Conservation (phyloP, 2,113 vertebrate species). For the Nycticorax nycticorax region DNA sequence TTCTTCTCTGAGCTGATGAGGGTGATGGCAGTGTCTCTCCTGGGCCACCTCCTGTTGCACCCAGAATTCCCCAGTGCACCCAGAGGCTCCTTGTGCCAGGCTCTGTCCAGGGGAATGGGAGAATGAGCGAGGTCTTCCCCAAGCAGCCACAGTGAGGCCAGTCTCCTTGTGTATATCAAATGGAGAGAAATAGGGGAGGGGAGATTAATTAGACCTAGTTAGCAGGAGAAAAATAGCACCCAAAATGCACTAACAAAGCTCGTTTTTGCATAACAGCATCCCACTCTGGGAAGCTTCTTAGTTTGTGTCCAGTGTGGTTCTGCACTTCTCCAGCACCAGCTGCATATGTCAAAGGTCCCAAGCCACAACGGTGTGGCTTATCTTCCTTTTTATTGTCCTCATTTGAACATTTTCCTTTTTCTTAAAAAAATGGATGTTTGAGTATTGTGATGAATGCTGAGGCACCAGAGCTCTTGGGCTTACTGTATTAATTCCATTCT, state of each 20-base stretch:
- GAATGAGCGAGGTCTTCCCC: background rate
- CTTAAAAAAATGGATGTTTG: background rate
- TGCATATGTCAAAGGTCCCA: background rate
- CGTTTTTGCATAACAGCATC: background rate
- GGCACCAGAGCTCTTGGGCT: background rate
- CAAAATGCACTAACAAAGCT: background rate
- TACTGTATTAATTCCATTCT: background rate
- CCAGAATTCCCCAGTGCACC: background rate
- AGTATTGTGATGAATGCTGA: background rate
- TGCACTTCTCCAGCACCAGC: background rate
- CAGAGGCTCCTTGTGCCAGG: background rate
- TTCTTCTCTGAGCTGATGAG: background rate
- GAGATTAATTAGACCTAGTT: background rate
- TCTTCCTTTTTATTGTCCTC: background rate
- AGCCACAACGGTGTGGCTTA: background rate
- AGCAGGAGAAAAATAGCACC: background rate
- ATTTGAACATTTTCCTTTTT: background rate
- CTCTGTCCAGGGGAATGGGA: background rate
- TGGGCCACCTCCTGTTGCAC: background rate
- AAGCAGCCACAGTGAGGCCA: rapidly evolving
- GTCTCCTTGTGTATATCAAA: background rate
- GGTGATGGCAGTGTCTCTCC: background rate
- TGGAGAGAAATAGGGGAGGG: background rate
- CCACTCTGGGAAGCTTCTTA: background rate
- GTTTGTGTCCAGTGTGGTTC: background rate